Conservation (phyloP, 2,888 invertebrate species). For the Oasisia sp. region DNA sequence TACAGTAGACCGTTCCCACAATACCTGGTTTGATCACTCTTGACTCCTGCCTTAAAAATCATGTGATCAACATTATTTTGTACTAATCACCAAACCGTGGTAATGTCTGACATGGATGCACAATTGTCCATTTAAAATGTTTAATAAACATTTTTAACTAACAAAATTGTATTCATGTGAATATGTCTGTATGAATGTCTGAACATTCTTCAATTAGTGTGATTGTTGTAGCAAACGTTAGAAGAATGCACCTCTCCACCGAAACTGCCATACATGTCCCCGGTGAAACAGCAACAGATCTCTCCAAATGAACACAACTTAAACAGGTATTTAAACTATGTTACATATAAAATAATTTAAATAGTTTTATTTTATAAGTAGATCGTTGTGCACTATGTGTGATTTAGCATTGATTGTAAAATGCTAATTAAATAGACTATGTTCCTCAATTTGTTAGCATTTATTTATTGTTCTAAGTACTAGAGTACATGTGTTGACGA, state of each 20-base stretch:
- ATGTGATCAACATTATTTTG: too few relatives aligned
- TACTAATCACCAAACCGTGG: too few relatives aligned
- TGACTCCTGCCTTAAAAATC: too few relatives aligned
- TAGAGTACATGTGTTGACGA: not conserved
- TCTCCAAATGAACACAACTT: not conserved
- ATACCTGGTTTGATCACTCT: too few relatives aligned
- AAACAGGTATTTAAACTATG: not conserved
- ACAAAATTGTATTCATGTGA: too few relatives aligned
- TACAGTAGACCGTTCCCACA: too few relatives aligned
- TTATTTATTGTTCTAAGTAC: too few relatives aligned
- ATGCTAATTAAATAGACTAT: not conserved
- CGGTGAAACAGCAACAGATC: not conserved
- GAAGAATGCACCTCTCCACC: conserved; percentile 9
- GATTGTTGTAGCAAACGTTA: not conserved
- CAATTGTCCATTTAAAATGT: too few relatives aligned
- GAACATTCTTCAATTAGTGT: not conserved
- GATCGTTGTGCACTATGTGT: not conserved
- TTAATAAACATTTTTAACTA: too few relatives aligned
- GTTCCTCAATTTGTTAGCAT: too few relatives aligned
- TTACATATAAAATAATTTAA: not conserved
- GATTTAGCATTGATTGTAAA: not conserved
- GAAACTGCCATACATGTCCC: not conserved
- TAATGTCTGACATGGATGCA: too few relatives aligned
- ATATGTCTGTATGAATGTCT: not conserved
- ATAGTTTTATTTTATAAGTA: not conserved